Evolutionary conservation across 2,797 vertebrate species (phyloP), one percentile per base, ranked within the genome.

Genomic region (Syngnathus rostellatus): DNA sequence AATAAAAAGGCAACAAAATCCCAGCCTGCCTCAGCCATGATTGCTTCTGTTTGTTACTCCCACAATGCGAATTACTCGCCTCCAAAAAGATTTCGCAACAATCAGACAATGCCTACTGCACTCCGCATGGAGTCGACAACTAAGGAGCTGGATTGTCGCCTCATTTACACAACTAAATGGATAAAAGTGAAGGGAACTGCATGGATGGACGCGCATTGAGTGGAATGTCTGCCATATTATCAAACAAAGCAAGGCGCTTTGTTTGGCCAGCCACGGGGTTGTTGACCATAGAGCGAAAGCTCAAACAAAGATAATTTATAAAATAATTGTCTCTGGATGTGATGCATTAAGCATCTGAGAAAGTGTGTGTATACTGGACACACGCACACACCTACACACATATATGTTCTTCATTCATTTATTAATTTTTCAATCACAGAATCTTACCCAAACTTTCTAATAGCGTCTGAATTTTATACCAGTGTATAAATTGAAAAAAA

Each of bases 111-210:
- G 62, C 68, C 71, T 64, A 64, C 62, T 79, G 77, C 59, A 63
- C 69, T 75, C 66, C 46, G 61, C 64, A 68, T 68, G 68, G 70
- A 85, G 70, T 81, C 73, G 71, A 67, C 73, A 75, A 72, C 73
- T 66, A 70, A 65, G 14, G 63, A 10, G 67, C 23, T 68, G 81
- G 81, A 86, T 79, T 85, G 85, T 73, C 80, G 85, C 72, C 79
- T 85, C 77, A 83, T 87, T 86, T 83, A 80, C 77, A 74, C 70
- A 68, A 65, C 64, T 63, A 78, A 84, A 85, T 84, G 74, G 77
- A 83, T 80, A 68, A 72, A 83, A 79, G 81, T 75, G 69, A 70
- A 57, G 39, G 64, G 65, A 77, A 67, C 69, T 68, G 51, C 48
- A 11, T 50, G 71, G 48, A 75, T 50, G 59, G 17, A 21, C 50